Conservation (phyloP, 2,888 invertebrate genomes). For the Rosalia funebris region DNA sequence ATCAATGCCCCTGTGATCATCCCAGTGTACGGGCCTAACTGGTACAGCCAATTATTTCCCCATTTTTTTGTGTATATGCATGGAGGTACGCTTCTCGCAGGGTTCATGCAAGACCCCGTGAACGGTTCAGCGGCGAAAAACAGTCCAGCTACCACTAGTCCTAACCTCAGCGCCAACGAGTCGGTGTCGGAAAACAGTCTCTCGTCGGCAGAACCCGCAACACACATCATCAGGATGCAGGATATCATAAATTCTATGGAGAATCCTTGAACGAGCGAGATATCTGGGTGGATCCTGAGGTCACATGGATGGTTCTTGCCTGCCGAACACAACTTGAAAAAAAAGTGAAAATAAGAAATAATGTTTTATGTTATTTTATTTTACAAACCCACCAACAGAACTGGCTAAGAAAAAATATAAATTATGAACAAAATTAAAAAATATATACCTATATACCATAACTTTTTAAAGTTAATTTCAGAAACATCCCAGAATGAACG, state of each 20-base stretch:
- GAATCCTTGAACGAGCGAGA: not conserved
- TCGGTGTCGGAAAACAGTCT: not conserved
- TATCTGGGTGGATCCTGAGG: not conserved
- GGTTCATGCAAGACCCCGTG: not conserved
- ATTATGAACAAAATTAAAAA: too few relatives aligned
- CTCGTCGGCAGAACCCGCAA: not conserved
- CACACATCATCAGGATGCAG: conserved; percentile 1
- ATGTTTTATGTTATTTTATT: too few relatives aligned
- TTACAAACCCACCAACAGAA: too few relatives aligned
- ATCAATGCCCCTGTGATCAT: not conserved
- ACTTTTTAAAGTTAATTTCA: too few relatives aligned
- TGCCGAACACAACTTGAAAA: not conserved
- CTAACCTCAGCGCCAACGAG: not conserved
- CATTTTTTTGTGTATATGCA: not conserved
- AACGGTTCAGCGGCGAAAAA: not conserved
- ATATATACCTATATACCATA: too few relatives aligned
- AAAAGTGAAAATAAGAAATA: not conserved
- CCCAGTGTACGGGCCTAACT: not conserved
- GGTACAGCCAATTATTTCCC: not conserved
- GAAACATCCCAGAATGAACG: too few relatives aligned
- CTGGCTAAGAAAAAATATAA: too few relatives aligned
- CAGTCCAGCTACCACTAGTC: not conserved
- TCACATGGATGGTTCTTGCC: not conserved
- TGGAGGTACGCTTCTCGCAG: not conserved
- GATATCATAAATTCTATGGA: not conserved